Conservation (phyloP, 2,113 vertebrate genomes). For the Chinchilla lanigera region DNA sequence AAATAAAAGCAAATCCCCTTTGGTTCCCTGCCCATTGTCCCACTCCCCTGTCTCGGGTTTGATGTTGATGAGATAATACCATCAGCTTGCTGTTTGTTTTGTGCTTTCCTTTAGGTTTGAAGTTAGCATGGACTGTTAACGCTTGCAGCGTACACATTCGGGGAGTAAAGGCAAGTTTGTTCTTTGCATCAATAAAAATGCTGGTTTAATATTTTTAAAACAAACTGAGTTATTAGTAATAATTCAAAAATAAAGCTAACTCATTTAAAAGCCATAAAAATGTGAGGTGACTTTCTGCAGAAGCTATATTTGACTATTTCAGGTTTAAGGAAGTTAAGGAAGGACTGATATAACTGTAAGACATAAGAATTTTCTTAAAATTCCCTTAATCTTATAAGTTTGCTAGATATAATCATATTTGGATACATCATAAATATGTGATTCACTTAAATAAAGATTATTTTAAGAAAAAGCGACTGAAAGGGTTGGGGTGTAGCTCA, state of each 20-base stretch:
- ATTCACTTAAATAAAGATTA: background rate
- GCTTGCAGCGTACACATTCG: background rate
- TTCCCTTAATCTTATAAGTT: background rate
- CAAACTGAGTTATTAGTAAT: background rate
- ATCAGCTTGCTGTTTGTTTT: background rate
- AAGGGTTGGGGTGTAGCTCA: background rate
- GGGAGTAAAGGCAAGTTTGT: background rate
- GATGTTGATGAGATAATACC: background rate
- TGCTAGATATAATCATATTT: background rate
- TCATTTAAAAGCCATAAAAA: background rate
- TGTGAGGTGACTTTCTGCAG: background rate
- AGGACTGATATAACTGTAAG: background rate
- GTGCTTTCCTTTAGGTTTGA: background rate
- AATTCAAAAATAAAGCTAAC: background rate
- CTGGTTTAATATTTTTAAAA: background rate
- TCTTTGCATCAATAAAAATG: conserved; percentile 3
- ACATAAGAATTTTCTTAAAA: conserved; percentile 5
- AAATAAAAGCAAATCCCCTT: background rate
- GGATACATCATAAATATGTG: background rate
- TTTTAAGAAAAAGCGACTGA: background rate
- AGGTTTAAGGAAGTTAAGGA: background rate
- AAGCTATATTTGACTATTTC: background rate
- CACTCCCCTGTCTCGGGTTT: background rate
- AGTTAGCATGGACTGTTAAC: background rate
- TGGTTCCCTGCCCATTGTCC: background rate